Base-by-base conservation (phyloP, 2,888 invertebrate species). In the Tenthredo notha region DNA sequence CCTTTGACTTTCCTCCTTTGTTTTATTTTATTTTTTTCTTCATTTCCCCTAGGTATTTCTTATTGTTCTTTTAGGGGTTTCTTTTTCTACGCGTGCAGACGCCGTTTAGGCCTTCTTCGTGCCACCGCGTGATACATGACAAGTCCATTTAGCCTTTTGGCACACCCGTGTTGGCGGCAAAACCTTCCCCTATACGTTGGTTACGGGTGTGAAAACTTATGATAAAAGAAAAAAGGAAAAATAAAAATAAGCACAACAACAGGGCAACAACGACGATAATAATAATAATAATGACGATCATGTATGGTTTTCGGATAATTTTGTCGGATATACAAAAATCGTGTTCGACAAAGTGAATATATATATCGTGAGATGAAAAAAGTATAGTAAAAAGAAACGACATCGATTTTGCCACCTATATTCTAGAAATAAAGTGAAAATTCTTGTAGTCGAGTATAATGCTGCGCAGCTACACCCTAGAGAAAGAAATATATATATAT, bases 81-180 rank as follows among this genome's bases (percentile, higher is more conserved):
- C 21, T 58, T n/a, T n/a, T 21, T 6, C n/a, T n/a, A 7, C n/a
- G 67, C 10, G 67, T 29, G 67, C 67, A 29, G 29, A 67, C 67
- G 33, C 29, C 21, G 74, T 40, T 21, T 43, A 40, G 37, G 7
- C 74, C 40, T 74, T 33, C n/a, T 74, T 74, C 43, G 43, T 43
- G 43, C 47, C 10, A 29, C 29, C n/a, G 21, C 47, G 74, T 75
- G 40, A 75, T 75, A 75, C 74, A 75, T 75, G 74, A 75, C 74
- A 75, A 75, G 74, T 75, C 74, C 74, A 75, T 75, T 75, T 75
- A 75, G 74, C 43, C 74, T 4, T 70, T 70, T 37, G 70, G 33
- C 70, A 18, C 70, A 18, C 70, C 70, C 6, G n/a, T 70, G 37
- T 15, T 9, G n/a, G 5, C 33, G 15, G 18, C 40, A 40, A 4